Percentiles rank a stretch among this genome's conserved stretches.
phyloP scores from a whole-genome alignment of 92 coral and sea anemone species.

The Phenganax stokvisi region DNA sequence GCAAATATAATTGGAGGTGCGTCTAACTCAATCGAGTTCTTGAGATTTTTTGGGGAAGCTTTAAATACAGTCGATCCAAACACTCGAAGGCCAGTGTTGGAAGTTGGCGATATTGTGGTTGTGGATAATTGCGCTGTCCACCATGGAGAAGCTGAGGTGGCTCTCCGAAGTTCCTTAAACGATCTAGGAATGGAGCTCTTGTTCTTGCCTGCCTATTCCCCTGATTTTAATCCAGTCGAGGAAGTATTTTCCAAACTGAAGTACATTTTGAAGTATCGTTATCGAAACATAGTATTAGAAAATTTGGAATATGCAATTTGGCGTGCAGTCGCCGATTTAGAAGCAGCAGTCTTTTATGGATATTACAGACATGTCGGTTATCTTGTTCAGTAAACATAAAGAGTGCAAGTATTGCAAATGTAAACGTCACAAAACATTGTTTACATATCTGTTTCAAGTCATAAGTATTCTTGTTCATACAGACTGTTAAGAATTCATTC shows the following conservation, averaged over 20 bases:
- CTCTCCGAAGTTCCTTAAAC: slow-evolving; percentile 47
- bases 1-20: slow-evolving; percentile 53
- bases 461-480: too few relatives aligned
- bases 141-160: slow-evolving; percentile 61
- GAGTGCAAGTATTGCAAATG: too few relatives aligned
- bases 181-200: slow-evolving; percentile 55
- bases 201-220: slow-evolving; percentile 57
- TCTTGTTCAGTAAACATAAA: neutral
- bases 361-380: slow-evolving; percentile 47
- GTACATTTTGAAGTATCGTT: slow-evolving; percentile 48
- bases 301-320: slow-evolving; percentile 49
- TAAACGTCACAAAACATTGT: too few relatives aligned
- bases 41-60: slow-evolving; percentile 51
- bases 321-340: slow-evolving; percentile 41
- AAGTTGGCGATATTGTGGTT: slow-evolving; percentile 55
- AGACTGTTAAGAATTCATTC: too few relatives aligned
- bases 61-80: slow-evolving; percentile 47
- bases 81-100: slow-evolving; percentile 46
- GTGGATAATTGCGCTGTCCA: slow-evolving; percentile 57
- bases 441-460: too few relatives aligned
- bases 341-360: slow-evolving; percentile 45
- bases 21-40: slow-evolving; percentile 52
- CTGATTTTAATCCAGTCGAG: slow-evolving; percentile 53
- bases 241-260: slow-evolving; percentile 60
- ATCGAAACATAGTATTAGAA: slow-evolving; percentile 45